Base-by-base conservation (phyloP, 1,140 invertebrate genomes). In the Paraescarpia echinospica region DNA sequence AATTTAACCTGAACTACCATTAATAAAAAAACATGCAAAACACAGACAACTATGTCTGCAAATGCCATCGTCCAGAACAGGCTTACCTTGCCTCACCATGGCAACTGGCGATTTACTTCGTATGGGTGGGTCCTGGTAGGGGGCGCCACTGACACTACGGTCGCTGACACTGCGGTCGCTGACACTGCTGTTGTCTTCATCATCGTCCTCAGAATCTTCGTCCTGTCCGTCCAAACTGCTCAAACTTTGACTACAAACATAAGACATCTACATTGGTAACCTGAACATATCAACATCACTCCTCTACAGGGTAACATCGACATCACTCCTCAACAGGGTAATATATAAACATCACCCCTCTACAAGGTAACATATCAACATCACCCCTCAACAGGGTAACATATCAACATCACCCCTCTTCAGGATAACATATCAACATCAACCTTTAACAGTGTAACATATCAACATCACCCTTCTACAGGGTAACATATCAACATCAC, bases 191-290 rank as follows among this genome's bases (percentile, higher is more conserved):
- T 51, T 34, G 14, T 35, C 34, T 27, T 91, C 91, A 41, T 91
- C 91, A 9, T 91, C 91, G 22, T 91, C 91, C 18, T 91, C 91
- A 18, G 34, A 14, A 18, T 91, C 91, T 9, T 91, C 91, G 14
- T 35, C 34, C 18, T 91, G 34, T 22, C 91, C 91, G 34, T 91
- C 91, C 34, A 91, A 51, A 31, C 91, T 91, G 91, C 91, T 91
- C 41, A 91, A 91, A 34, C 91, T 91, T n/a, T 91, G 91, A 48
- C 91, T 91, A 34, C 41, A 91, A 91, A 12, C 6, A 41, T 4
- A 90, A 90, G 33, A 90, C 35, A 90, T 9, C 8, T 90, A 22
- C 18, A n/a, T 90, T 2, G 33, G 8, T 31, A 27, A 77, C 59
- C 59, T 0, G 8, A 77, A 77, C 59, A 6, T 77, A 77, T 18